Evolutionary conservation across 2,888 invertebrate genomes (phyloP).

Genomic region (Drosophila peninsularis): DNA sequence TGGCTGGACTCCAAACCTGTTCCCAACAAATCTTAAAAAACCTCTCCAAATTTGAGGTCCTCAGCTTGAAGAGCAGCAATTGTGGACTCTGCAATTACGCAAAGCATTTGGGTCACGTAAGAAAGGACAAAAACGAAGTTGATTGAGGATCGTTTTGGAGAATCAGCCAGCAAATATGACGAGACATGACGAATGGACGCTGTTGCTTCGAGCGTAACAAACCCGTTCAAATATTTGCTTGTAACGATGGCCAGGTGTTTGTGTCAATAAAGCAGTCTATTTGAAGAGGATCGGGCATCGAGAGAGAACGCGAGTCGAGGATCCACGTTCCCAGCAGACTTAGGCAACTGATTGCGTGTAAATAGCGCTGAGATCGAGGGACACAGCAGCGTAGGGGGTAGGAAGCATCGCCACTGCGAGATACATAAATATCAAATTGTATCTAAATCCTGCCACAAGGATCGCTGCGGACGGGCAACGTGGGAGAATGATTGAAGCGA

Average conservation of each 20-base stretch:
- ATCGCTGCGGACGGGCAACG: constrained; percentile 45
- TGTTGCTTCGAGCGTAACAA: constrained; percentile 8
- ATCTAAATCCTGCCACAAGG: constrained; percentile 62
- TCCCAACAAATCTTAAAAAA: background rate
- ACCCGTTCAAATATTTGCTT: constrained; percentile 55
- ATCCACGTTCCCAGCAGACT: constrained; percentile 32
- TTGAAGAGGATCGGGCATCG: constrained; percentile 48
- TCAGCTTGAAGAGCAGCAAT: background rate
- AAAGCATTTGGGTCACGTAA: constrained; percentile 16
- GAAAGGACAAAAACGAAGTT: constrained; percentile 2
- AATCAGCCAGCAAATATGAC: constrained; percentile 30
- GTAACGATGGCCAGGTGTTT: constrained; percentile 69
- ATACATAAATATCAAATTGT: constrained; percentile 62
- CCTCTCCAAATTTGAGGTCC: background rate
- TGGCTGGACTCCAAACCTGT: background rate
- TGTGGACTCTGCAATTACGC: constrained; percentile 48
- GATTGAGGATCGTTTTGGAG: constrained; percentile 27
- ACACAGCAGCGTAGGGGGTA: background rate
- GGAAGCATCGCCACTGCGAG: background rate
- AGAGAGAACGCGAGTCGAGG: constrained; percentile 3
- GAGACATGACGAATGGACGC: constrained; percentile 25
- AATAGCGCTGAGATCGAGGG: constrained; percentile 14
- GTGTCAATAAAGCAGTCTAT: constrained; percentile 58
- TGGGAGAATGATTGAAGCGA: constrained; percentile 59
- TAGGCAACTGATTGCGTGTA: constrained; percentile 43